phyloP scores from a whole-genome alignment of 2,797 vertebrate species.

The Carcharodon carcharias region DNA sequence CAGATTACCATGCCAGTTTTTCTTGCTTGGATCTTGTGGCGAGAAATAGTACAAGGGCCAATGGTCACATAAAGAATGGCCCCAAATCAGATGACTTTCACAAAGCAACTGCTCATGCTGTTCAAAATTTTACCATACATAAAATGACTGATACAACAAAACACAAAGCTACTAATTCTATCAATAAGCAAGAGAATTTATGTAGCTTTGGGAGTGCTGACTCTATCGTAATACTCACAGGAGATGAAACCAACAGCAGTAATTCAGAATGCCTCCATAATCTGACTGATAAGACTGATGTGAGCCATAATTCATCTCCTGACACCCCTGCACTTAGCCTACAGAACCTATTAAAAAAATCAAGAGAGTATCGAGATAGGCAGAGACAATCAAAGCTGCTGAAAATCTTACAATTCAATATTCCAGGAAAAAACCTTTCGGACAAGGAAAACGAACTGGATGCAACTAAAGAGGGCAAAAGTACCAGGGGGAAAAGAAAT shows the following conservation, averaged over 20 bases:
- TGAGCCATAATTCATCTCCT: not conserved
- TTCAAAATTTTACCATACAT: not conserved
- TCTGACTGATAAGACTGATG: not conserved
- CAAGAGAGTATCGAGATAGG: constrained; percentile 22
- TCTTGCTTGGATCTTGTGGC: not conserved
- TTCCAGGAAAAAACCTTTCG: not conserved
- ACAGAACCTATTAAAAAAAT: constrained; percentile 21
- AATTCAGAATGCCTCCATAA: not conserved
- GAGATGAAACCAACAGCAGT: not conserved
- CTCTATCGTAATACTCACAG: not conserved
- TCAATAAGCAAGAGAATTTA: not conserved
- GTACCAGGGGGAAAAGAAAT: not conserved
- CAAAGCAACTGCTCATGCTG: not conserved
- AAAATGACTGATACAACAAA: not conserved
- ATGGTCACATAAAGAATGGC: not conserved
- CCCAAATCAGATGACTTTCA: not conserved
- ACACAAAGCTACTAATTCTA: constrained; percentile 1
- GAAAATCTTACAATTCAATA: not conserved
- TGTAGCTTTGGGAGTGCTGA: too few relatives aligned
- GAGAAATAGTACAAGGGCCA: not conserved
- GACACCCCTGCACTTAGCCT: not conserved
- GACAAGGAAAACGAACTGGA: not conserved
- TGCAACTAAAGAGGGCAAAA: constrained; percentile 4
- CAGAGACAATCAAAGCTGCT: not conserved
- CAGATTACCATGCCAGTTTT: not conserved